Evolutionary conservation across 2,797 vertebrate genomes (phyloP), one percentile per base, ranked within the genome.

Genomic region (Cossypha polioptera): DNA sequence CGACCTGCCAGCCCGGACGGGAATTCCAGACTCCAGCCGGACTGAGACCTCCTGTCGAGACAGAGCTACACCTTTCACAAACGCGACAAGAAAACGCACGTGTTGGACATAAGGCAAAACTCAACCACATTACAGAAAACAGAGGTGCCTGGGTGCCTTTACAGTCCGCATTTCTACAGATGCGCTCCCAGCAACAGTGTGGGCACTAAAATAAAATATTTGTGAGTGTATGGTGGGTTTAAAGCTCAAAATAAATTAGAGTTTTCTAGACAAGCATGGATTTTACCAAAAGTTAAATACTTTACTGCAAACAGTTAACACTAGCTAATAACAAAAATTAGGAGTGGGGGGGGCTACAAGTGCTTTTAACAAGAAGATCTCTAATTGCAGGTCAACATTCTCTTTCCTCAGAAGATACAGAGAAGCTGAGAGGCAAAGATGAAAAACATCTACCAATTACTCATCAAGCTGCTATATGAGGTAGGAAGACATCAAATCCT

Each of bases 331-430:
- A 53, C 5, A 63, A 5, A 71, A 78, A 38, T 13, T 10, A 3
- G 9, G 2, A 0, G 8, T 8, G 15, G 1, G 3, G 0, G 1
- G 1, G 7, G 7, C 10, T 4, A 13, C 17, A 36, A 4, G 4
- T 18, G 14, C 9, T 88, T 78, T 86, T 61, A 20, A 12, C 6
- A 35, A 26, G 2, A n/a, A 29, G 11, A 18, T 79, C 7, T 62
- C 13, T 58, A 40, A 31, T 13, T 78, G 24, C n/a, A 76, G 9
- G 31, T 42, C 19, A 63, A 7, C 22, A 18, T 51, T 78, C 53
- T 69, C 38, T 67, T 79, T 26, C 29, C 29, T 51, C 19, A 11
- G 18, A 50, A 74, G 11, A 53, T 26, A 25, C 0, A 33, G 24
- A 50, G 14, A 43, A 74, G 40, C 11, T 36, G 43, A 61, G 17